Evolutionary conservation across 1,140 invertebrate genomes (phyloP), one percentile per base, ranked within the genome.

Genomic region (Anagrus nilaparvatae): DNA sequence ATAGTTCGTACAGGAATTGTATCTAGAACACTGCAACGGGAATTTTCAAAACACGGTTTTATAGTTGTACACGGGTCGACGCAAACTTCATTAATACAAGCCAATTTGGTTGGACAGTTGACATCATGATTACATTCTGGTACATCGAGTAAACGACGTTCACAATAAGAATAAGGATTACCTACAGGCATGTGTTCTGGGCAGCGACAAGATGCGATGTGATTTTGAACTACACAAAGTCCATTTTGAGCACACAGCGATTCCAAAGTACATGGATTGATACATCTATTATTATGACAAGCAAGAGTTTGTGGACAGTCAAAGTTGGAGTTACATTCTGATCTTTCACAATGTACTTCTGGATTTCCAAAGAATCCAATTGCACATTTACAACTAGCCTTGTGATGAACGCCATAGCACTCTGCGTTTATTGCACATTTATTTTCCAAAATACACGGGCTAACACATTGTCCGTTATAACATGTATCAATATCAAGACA

Each of bases 1-100:
- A 91, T 82, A 1, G 85, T 89, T 36, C 84, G 64, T 9, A 89
- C 81, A 2, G 87, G 87, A 18, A 83, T 69, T 13, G 84, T 87
- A 54, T 89, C 82, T 3, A 87, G 70, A 5, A 88, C 84, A 48
- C 75, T 77, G 59, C 87, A 91, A 28, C 75, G 70, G 3, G 85
- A 78, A 28, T 76, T 79, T 29, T 72, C 70, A 28, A 76, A 63
- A 44, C 87, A 86, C 4, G 84, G 82, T 52, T 75, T 76, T 23
- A 92, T 70, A 58, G 75, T 74, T 16, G 70, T 63, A 55, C 84
- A 87, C 24, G 85, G 86, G 59, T 91, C 81, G 2, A 81, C 75
- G 59, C 88, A 92, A 54, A 73, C 70, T 38, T 82, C 77, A 49
- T 74, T 75, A 20, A 93, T 81, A 55, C 88, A 93, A 34, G 87